A percentile compares a stretch with the other conserved stretches of the same genome.
These are phyloP conservation scores for Enteromius radiatus DNA, from an alignment of 2,797 vertebrate genomes.

Conservation along the genomic window DNA sequence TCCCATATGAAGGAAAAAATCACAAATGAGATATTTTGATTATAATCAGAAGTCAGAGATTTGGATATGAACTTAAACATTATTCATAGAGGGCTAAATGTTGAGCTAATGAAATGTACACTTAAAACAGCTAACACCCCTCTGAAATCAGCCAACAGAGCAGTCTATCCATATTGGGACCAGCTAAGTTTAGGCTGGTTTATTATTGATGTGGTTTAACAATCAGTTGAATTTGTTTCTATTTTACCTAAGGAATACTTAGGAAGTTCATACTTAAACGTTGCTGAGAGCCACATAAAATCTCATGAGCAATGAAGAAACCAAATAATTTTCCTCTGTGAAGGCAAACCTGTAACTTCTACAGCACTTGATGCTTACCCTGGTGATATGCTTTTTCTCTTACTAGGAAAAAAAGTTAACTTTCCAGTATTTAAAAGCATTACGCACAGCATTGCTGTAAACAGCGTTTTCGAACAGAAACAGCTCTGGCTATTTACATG, in stretches of 20 bases:
- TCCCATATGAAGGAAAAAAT: not conserved
- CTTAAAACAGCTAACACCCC: not conserved
- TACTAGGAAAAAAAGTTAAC: constrained; percentile 25
- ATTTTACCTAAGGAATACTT: not conserved
- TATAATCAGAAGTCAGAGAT: not conserved
- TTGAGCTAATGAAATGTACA: not conserved
- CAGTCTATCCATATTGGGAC: not conserved
- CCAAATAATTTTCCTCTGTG: constrained; percentile 73
- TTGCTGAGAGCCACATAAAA: constrained; percentile 20
- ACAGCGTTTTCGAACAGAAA: constrained; percentile 37
- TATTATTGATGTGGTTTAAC: not conserved
- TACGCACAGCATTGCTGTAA: constrained; percentile 46
- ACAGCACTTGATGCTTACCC: constrained; percentile 15
- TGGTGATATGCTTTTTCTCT: constrained; percentile 46
- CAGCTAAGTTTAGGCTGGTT: not conserved
- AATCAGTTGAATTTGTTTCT: constrained; percentile 2
- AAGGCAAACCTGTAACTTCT: constrained; percentile 27
- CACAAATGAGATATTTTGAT: not conserved
- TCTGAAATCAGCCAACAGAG: not conserved
- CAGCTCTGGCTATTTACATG: constrained; percentile 36
- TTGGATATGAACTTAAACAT: not conserved
- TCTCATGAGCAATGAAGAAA: constrained; percentile 16
- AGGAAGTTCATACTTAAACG: not conserved
- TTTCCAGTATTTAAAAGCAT: constrained; percentile 35
- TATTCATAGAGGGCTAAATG: not conserved